Evolutionary conservation across 2,888 invertebrate species (phyloP).

Genomic region (Anthophora plumipes): DNA sequence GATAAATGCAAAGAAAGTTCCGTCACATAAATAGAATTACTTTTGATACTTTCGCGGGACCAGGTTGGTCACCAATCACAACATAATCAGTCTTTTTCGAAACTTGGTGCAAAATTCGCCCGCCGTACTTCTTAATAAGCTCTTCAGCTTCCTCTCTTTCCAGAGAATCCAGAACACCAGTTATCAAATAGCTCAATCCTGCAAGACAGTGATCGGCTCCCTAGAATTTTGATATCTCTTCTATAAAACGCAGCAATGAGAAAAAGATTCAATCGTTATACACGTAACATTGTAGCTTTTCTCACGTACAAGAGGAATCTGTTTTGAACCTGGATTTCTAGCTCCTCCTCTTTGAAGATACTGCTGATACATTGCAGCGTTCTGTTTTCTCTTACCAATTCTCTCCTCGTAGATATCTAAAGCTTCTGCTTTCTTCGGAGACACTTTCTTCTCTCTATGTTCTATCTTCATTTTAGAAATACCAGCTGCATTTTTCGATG

Average conservation of each 20-base stretch:
- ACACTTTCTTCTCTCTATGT: slow-evolving; percentile 51
- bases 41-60: slow-evolving; percentile 93
- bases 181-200: slow-evolving; percentile 90
- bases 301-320: slow-evolving; percentile 90
- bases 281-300: background rate
- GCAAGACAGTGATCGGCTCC: slow-evolving; percentile 90
- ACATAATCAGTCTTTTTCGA: slow-evolving; percentile 94
- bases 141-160: slow-evolving; percentile 92
- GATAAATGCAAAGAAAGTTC: background rate
- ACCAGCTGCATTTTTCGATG: slow-evolving; percentile 36
- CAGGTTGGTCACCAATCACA: slow-evolving; percentile 94
- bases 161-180: slow-evolving; percentile 95
- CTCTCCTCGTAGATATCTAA: slow-evolving; percentile 88
- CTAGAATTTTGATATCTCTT: slow-evolving; percentile 82
- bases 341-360: slow-evolving; percentile 93
- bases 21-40: slow-evolving; percentile 55
- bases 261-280: background rate
- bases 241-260: background rate
- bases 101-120: slow-evolving; percentile 89
- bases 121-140: slow-evolving; percentile 92
- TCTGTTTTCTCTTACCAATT: slow-evolving; percentile 88
- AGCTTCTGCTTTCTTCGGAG: slow-evolving; percentile 33
- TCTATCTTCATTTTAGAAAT: slow-evolving; percentile 63
- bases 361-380: slow-evolving; percentile 89
- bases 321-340: slow-evolving; percentile 92